phyloP scores from a whole-genome alignment of 2,888 invertebrate species.

The Tridacna gigas region DNA sequence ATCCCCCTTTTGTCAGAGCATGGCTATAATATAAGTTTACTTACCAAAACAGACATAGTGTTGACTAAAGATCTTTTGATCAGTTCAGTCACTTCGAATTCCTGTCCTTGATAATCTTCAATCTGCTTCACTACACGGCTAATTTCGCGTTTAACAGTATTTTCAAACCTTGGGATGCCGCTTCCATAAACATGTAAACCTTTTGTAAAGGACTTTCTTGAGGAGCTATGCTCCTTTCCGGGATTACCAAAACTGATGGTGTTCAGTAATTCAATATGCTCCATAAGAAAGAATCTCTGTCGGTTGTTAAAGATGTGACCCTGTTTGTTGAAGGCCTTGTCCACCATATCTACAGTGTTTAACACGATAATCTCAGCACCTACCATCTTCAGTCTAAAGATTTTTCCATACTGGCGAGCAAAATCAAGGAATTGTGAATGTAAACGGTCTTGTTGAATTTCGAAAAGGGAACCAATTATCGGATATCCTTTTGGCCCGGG shows the following conservation, averaged over 20 bases:
- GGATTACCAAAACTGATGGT: not conserved
- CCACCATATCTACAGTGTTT: not conserved
- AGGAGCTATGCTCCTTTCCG: not conserved
- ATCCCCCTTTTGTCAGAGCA: no score
- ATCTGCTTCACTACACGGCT: not conserved
- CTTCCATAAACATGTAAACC: not conserved
- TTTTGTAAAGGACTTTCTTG: not conserved
- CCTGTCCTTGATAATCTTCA: not conserved
- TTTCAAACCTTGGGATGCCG: not conserved
- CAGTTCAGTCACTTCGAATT: not conserved
- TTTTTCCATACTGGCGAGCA: not conserved
- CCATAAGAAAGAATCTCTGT: not conserved
- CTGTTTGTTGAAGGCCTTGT: not conserved
- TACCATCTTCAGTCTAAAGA: not conserved
- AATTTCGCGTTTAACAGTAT: not conserved
- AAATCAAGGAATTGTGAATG: not conserved
- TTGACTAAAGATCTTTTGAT: not conserved
- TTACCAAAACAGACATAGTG: not conserved
- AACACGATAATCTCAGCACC: not conserved
- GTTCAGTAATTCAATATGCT: not conserved
- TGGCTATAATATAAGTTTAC: not conserved
- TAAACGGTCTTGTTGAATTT: not conserved
- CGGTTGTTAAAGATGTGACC: not conserved
- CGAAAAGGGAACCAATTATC: not conserved
- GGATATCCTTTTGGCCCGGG: constrained; percentile 1